phyloP scores from a whole-genome alignment of 2,797 vertebrate species.

The Tolypeutes matacus region DNA sequence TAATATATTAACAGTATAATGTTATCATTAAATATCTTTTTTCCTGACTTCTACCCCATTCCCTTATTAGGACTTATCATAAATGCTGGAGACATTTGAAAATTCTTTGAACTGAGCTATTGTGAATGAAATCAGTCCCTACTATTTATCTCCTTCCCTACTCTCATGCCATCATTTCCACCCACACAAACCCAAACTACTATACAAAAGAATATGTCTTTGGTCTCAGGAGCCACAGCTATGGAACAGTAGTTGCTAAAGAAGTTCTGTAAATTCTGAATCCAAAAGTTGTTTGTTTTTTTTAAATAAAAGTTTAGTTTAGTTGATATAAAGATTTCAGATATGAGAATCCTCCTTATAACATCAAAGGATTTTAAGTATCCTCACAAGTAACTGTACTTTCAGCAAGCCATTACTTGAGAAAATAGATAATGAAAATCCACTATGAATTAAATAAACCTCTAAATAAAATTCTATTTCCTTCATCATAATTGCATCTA shows the following conservation, averaged over 20 bases:
- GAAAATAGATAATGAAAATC: not conserved
- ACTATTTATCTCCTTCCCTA: not conserved
- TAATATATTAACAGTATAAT: not conserved
- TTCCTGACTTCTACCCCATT: not conserved
- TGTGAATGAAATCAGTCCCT: not conserved
- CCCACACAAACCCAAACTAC: not conserved
- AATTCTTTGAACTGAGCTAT: constrained; percentile 9
- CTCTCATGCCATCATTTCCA: not conserved
- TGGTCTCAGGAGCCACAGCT: not conserved
- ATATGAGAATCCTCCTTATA: not conserved
- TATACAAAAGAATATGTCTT: not conserved
- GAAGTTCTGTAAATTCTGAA: constrained; percentile 9
- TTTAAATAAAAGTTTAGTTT: not conserved
- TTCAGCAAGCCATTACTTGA: not conserved
- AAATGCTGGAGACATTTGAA: not conserved
- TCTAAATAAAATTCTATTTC: constrained; percentile 17
- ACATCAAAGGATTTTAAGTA: not conserved
- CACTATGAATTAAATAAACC: not conserved
- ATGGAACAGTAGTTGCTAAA: not conserved
- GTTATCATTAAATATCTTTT: constrained; percentile 12
- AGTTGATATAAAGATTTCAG: not conserved
- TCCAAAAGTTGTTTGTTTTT: not conserved
- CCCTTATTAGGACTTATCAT: not conserved
- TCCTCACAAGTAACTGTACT: not conserved
- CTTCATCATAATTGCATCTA: not conserved